Percentiles rank a stretch among this genome's conserved stretches.
These are phyloP conservation scores for Drosophila lutescens DNA, from an alignment of 2,888 invertebrate genomes.

Conservation along the genomic window DNA sequence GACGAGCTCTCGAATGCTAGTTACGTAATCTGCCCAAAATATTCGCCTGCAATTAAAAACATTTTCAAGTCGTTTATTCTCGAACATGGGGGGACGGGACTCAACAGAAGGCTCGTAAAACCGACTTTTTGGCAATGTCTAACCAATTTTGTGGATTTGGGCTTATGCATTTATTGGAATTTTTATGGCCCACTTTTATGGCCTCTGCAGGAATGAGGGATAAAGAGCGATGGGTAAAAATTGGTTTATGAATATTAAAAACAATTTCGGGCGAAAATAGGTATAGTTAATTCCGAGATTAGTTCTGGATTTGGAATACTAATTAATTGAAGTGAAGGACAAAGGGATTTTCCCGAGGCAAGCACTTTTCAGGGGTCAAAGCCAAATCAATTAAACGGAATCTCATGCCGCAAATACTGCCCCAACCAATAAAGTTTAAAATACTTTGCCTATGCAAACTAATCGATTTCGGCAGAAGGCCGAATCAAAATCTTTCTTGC, in stretches of 20 bases:
- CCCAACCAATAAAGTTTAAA: neutral
- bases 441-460: slow-evolving; percentile 39
- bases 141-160: slow-evolving; percentile 49
- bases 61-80: slow-evolving; percentile 51
- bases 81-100: neutral
- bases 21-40: slow-evolving; percentile 56
- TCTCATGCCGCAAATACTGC: neutral
- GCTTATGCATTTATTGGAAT: slow-evolving; percentile 47
- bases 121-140: slow-evolving; percentile 27
- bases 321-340: slow-evolving; percentile 19
- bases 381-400: slow-evolving; percentile 6
- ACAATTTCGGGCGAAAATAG: slow-evolving; percentile 18
- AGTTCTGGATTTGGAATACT: neutral
- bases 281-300: slow-evolving; percentile 18
- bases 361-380: neutral
- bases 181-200: slow-evolving; percentile 51
- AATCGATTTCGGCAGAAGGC: slow-evolving; percentile 48
- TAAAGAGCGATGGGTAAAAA: slow-evolving; percentile 15
- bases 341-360: neutral
- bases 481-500: slow-evolving; percentile 24
- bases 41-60: slow-evolving; percentile 67
- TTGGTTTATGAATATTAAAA: slow-evolving; percentile 46
- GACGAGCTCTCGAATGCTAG: slow-evolving; percentile 29
- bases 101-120: slow-evolving; percentile 33
- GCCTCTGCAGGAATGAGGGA: slow-evolving; percentile 3